A percentile compares a stretch with the other conserved stretches of the same genome.
These are phyloP conservation scores for Eupsittula cactorum DNA, from an alignment of 2,113 vertebrate genomes.

Conservation along the genomic window DNA sequence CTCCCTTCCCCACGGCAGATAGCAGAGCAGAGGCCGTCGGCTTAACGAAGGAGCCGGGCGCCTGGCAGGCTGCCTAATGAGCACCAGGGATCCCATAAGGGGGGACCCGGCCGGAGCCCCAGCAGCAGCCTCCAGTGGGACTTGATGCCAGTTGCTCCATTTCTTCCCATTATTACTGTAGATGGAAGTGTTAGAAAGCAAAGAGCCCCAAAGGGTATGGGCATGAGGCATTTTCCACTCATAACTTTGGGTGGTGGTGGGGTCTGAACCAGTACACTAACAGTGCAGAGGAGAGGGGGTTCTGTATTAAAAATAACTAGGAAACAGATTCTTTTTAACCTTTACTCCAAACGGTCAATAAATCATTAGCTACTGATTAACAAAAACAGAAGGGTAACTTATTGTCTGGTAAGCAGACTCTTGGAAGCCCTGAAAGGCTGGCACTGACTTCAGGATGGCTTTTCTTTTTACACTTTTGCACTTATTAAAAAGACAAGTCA, in stretches of 20 bases:
- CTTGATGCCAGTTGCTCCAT: neutral
- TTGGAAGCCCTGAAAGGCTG: slow-evolving; percentile 51
- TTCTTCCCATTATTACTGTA: neutral
- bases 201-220: neutral
- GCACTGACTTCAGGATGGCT: slow-evolving; percentile 14
- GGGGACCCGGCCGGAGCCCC: neutral
- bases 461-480: slow-evolving; percentile 34
- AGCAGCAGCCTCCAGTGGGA: neutral
- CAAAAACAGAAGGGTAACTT: slow-evolving; percentile 47
- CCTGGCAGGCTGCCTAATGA: slow-evolving; percentile 4
- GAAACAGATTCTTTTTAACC: slow-evolving; percentile 70
- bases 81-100: neutral
- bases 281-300: neutral
- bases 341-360: slow-evolving; percentile 50
- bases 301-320: slow-evolving; percentile 23
- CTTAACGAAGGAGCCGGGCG: slow-evolving; percentile 30
- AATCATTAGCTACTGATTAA: slow-evolving; percentile 70
- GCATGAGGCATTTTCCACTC: neutral
- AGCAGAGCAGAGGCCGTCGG: neutral
- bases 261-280: neutral
- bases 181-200: neutral
- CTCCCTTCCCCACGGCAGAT: neutral
- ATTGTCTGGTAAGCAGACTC: slow-evolving; percentile 28
- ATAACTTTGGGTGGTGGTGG: neutral
- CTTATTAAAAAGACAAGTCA: neutral